Evolutionary conservation across 1,140 invertebrate genomes (phyloP).

Genomic region (Holcopasites calliopsidis): DNA sequence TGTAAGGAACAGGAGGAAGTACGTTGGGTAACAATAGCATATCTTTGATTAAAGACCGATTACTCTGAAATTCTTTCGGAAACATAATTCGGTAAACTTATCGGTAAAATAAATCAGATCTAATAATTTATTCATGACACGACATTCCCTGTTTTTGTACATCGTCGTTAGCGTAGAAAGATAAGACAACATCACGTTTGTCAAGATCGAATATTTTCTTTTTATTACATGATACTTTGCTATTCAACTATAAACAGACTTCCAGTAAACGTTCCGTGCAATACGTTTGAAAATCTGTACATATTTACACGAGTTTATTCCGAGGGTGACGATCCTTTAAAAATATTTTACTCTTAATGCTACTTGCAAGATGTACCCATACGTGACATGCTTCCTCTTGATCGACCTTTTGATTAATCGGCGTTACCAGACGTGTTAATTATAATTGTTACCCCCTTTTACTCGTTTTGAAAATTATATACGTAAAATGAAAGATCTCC

Average conservation of each 20-base stretch:
- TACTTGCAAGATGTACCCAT: conserved; percentile 55
- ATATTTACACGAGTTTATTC: conserved; percentile 66
- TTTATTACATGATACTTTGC: conserved; percentile 40
- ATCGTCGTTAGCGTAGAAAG: conserved; percentile 49
- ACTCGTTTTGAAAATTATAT: conserved; percentile 35
- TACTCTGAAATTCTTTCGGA: no score
- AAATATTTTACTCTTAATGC: conserved; percentile 37
- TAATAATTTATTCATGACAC: conserved; percentile 62
- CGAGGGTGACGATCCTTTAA: conserved; percentile 45
- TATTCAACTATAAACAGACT: conserved; percentile 59
- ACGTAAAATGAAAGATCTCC: conserved; percentile 51
- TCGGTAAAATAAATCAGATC: conserved; percentile 51
- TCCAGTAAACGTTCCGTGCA: conserved; percentile 46
- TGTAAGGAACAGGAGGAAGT: conserved; percentile 43
- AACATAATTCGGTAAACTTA: conserved; percentile 9
- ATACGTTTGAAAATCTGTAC: conserved; percentile 66
- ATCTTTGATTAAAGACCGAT: conserved; percentile 24
- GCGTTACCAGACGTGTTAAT: conserved; percentile 49
- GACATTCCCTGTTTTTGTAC: conserved; percentile 49
- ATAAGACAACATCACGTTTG: conserved; percentile 47
- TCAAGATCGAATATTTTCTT: conserved; percentile 6
- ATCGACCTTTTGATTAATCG: conserved; percentile 29
- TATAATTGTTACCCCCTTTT: conserved; percentile 47
- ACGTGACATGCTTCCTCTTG: conserved; percentile 53
- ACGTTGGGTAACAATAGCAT: conserved; percentile 59